Evolutionary conservation across 2,888 invertebrate species (phyloP), one percentile per base, ranked within the genome.

Genomic region (Rutpela maculata): DNA sequence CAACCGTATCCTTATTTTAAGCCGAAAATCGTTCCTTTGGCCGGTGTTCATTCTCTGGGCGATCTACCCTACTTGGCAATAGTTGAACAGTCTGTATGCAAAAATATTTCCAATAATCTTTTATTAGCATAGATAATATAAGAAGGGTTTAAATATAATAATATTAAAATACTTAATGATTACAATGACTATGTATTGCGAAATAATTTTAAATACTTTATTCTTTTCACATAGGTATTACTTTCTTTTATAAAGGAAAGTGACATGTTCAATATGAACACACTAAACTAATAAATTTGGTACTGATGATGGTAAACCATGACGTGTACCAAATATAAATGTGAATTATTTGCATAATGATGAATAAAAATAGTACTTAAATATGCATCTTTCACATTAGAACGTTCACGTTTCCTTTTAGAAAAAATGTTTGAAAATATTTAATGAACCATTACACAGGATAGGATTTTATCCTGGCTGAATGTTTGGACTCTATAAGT

Each of bases 211-310:
- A 57, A 26, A 57, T 69, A 38, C 12, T 31, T 31, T 69, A 75
- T 70, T 75, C 75, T 50, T 63, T 26, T 59, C 70, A 78, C 78
- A 74, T 77, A n/a, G n/a, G n/a, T n/a, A 75, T 78, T 76, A 79
- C 81, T 81, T 81, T 81, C 81, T 74, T 77, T 81, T 67, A 63
- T 35, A 74, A 79, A 78, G 74, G 78, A 78, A 78, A 74, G 75
- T 79, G 60, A 74, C 55, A 66, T 76, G 72, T 76, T 72, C 72
- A 66, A 43, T 71, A 68, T 43, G 74, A 80, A 68, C 56, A 69
- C 38, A 57, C 59, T 38, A 35, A 69, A 15, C 15, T 19, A n/a
- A 12, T 56, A 38, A 57, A 69, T 69, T 56, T 69, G 57, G 57
- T 35, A 18, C 26, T 69, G 57, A 56, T 43, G 19, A 50, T 57